Percentiles rank a stretch among this genome's conserved stretches.
Conservation (phyloP, 92 coral and sea anemone species). For the Parazoanthus darwini region DNA sequence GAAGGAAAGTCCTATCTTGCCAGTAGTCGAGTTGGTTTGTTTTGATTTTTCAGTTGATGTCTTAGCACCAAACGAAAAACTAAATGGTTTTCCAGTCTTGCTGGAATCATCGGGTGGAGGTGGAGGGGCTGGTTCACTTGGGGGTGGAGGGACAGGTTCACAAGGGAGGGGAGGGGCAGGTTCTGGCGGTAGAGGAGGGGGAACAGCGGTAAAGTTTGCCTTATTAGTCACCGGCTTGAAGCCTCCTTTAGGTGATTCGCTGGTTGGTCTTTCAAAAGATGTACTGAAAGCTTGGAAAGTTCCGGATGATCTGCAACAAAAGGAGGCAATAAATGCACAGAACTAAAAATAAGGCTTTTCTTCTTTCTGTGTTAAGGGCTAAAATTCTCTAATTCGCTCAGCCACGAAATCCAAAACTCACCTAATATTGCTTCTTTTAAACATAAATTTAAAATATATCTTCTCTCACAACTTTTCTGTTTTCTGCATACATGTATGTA, state of each 20-base stretch:
- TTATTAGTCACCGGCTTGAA: conserved; percentile 69
- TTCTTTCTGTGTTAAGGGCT: too few relatives aligned
- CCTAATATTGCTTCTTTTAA: too few relatives aligned
- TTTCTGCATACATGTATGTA: too few relatives aligned
- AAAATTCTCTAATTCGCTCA: too few relatives aligned
- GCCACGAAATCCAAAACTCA: too few relatives aligned
- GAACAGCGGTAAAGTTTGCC: conserved; percentile 65
- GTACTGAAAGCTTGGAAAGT: conserved; percentile 45
- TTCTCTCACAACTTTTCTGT: too few relatives aligned
- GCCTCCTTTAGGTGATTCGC: conserved; percentile 60
- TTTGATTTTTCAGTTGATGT: conserved; percentile 31
- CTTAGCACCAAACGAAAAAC: conserved; percentile 67
- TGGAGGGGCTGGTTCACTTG: conserved; percentile 42
- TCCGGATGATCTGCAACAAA: conserved; percentile 36
- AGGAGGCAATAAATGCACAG: not conserved
- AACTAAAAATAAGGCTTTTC: too few relatives aligned
- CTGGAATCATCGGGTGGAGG: conserved; percentile 44
- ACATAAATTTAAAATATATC: too few relatives aligned
- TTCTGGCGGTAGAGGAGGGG: conserved; percentile 81
- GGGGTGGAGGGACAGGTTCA: conserved; percentile 68
- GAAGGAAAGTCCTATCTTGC: conserved; percentile 68
- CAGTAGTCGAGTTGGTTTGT: conserved; percentile 29
- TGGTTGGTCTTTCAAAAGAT: conserved; percentile 40
- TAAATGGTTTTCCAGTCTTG: conserved; percentile 63
- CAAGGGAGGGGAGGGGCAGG: conserved; percentile 81